Evolutionary conservation across 2,113 vertebrate species (phyloP), one percentile per base, ranked within the genome.

Genomic region (Tiliqua scincoides): DNA sequence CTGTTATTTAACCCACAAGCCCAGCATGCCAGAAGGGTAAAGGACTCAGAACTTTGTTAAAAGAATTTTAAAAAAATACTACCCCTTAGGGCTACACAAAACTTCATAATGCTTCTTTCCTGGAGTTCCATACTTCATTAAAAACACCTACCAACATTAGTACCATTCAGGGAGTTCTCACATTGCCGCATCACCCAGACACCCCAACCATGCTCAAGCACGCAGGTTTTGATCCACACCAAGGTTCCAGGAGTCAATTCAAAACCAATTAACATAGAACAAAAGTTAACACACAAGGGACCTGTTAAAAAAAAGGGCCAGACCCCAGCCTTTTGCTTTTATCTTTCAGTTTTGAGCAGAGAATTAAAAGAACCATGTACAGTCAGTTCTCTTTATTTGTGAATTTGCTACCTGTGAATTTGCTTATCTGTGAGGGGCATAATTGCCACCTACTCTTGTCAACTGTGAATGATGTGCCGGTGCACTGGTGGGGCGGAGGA

Each of bases 251-350:
- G 35, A 62, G 17, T 18, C 57, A 25, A 57, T 59, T 83, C 43
- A 62, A 74, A 83, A 62, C 25, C 54, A 73, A 73, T 62, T 74
- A 83, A 73, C 54, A 83, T 61, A 30, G 14, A 83, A 83, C 21
- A 83, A 73, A 48, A 9, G 54, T 73, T 73, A 40, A 21, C 59
- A 83, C 3, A 25, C 57, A 18, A 21, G 6, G 82, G 70, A 57
- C 35, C 70, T 43, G 10, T 73, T 72, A 73, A 73, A 73, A 48
- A 5, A 48, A 48, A 48, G 17, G 37, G 82, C 37, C 82, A 75
- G 32, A 30, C 72, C 63, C 59, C 40, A 32, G 30, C 20, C 27
- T 52, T n/a, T 30, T 15, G 61, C 40, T 71, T 71, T 37, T 11
- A 9, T 72, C 30, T 17, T 23, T 18, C 62, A 43, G 43, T 48